phyloP scores from a whole-genome alignment of 1,140 invertebrate genomes.

The Neodiprion fabricii region DNA sequence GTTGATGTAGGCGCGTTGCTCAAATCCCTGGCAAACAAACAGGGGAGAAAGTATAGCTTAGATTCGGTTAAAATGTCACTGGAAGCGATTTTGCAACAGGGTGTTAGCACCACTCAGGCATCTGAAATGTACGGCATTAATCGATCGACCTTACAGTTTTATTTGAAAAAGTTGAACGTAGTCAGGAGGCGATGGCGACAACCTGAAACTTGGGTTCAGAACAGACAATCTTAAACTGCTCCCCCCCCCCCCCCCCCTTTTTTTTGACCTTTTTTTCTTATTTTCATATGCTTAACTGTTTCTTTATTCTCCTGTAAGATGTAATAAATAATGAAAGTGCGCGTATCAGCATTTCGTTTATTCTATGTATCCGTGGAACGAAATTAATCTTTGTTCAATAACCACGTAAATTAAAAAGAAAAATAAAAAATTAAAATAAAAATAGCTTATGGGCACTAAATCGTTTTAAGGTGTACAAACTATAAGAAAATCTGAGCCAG shows the following conservation, averaged over 20 bases:
- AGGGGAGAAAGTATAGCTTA: slow-evolving; percentile 63
- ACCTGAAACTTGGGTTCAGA: slow-evolving; percentile 24
- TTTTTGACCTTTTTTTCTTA: no score
- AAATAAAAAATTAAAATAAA: neutral
- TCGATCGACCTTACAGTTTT: slow-evolving; percentile 65
- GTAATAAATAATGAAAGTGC: no score
- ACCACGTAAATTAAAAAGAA: neutral
- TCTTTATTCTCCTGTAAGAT: no score
- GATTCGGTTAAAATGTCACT: slow-evolving; percentile 61
- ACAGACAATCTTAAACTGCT: slow-evolving; percentile 23
- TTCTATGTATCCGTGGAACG: no score
- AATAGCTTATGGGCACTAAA: no score
- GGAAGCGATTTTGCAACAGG: slow-evolving; percentile 63
- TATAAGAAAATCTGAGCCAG: no score
- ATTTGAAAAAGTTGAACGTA: slow-evolving; percentile 66
- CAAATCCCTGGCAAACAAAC: slow-evolving; percentile 57
- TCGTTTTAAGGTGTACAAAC: no score
- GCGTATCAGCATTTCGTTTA: no score
- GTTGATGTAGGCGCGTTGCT: slow-evolving; percentile 58
- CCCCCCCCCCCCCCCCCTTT: no score
- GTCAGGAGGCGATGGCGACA: slow-evolving; percentile 53
- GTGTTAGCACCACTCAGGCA: slow-evolving; percentile 62
- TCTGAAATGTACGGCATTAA: slow-evolving; percentile 65
- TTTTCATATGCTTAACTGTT: no score
- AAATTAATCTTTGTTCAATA: no score